Base-by-base conservation (phyloP, 2,797 vertebrate species). In the Kryptolebias ocellatus region DNA sequence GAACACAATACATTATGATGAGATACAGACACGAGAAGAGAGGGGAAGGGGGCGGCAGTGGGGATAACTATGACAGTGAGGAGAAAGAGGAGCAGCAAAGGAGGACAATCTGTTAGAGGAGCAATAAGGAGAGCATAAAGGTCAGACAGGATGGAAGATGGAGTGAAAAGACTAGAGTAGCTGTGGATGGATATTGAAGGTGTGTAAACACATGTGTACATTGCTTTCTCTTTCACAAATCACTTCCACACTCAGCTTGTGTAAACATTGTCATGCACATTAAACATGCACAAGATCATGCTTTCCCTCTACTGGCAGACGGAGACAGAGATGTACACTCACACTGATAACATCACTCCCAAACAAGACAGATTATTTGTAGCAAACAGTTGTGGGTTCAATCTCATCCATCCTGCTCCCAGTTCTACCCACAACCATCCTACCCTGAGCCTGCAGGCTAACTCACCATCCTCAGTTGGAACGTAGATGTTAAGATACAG, bases 401-500 rank as follows among this genome's bases (percentile, higher is more conserved):
- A 10, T 62, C 28, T 44, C 52, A 47, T 14, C 37, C 14, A 1
- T 59, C 66, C 68, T 4, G 1, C 55, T 57, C 49, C 73, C 64
- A 15, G 1, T 14, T 44, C 1, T 17, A 24, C 64, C 64, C 62
- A 65, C 67, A 72, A 27, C 59, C 59, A 47, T 68, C 71, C 52
- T 58, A 86, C 85, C 90, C 89, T 87, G 82, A 88, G 87, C 92
- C 42, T 83, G 62, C 90, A 90, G 89, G 88, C 87, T 72, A 92
- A 99, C 98, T 99, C 96, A 99, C 98, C 98, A 96, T 99, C 97
- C 95, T 99, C 98, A 0, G 98, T 99, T 79, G 97, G 98, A 59
- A 99, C 97, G 57, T 99, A 99, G 90, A 99, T 98, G 91, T 99
- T 99, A 84, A 99, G 90, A 89, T 96, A 99, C 57, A 99, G 95